Percentiles rank a stretch among this genome's conserved stretches.
phyloP scores from a whole-genome alignment of 2,113 vertebrate species.

The Elanoides forficatus region DNA sequence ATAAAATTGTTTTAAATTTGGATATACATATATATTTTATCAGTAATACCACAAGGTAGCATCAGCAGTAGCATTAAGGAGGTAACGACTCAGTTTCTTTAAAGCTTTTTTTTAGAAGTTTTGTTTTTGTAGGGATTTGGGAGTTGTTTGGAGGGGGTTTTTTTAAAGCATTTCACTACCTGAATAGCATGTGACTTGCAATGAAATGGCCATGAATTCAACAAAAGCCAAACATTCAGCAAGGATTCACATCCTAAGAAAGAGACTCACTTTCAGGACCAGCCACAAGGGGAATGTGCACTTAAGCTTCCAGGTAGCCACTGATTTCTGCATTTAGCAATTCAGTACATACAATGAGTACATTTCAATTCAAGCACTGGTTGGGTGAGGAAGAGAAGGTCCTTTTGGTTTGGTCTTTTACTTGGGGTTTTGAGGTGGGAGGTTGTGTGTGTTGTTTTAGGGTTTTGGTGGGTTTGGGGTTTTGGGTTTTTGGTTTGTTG shows the following conservation, averaged over 20 bases:
- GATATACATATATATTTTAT: neutral
- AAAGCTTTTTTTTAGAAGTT: neutral
- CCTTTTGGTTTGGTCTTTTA: neutral
- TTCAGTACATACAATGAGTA: rapidly evolving
- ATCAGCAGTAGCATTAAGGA: neutral
- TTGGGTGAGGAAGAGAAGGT: neutral
- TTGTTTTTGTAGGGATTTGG: neutral
- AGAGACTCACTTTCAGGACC: neutral
- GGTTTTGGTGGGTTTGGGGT: neutral
- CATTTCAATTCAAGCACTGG: neutral
- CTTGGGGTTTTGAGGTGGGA: too few relatives aligned
- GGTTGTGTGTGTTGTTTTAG: neutral
- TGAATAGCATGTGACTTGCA: neutral
- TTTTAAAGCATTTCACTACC: neutral
- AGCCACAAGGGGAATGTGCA: neutral
- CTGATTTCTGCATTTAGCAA: neutral
- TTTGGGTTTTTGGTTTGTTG: neutral
- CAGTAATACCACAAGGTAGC: neutral
- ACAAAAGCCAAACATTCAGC: neutral
- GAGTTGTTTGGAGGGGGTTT: neutral
- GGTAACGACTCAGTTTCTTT: neutral
- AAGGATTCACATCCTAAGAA: neutral
- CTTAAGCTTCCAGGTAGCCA: neutral
- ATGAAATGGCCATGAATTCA: neutral
- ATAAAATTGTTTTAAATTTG: neutral